Evolutionary conservation across 2,113 vertebrate genomes (phyloP), one percentile per base, ranked within the genome.

Genomic region (Balaenoptera acutorostrata): DNA sequence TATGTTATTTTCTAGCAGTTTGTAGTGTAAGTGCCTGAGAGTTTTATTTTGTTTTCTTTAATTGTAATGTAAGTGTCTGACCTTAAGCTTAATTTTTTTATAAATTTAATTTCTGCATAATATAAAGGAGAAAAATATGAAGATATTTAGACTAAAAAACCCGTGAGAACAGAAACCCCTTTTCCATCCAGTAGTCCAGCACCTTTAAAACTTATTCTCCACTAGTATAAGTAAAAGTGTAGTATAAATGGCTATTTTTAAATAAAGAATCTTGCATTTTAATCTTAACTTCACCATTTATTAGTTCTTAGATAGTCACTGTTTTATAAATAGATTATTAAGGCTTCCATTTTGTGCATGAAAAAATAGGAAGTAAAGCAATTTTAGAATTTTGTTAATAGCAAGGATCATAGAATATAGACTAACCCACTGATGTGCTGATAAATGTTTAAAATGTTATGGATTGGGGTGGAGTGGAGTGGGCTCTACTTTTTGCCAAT

Each of bases 401-500:
- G 4, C 33, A 93, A 84, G 17, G 13, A 41, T 63, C 15, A 69
- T 18, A 92, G 39, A 96, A 61, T 23, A 46, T 36, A n/a, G 21
- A 27, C 15, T 8, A 69, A 46, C 1, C 23, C 44, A 81, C 23
- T 36, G 5, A 8, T 5, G 0, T 41, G 14, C 31, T 44, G 3
- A 3, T 69, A 69, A 92, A 87, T 57, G 2, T 68, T 86, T 74
- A 78, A 92, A 78, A 41, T 64, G 11, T 4, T 29, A 33, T 36
- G 1, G 2, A 33, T 46, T 74, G 3, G 12, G 15, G 2, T 69
- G 9, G 0, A 83, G 5, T 31, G 5, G 0, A 61, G 21, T 55
- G 8, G 8, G 13, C 17, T 96, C 10, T 68, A 39, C 15, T 74
- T 5, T 89, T 85, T 88, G 39, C 8, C n/a, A 68, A 3, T 63